A percentile compares a stretch with the other conserved stretches of the same genome.
phyloP scores from a whole-genome alignment of 2,113 vertebrate genomes.

The Ptychochromis oligacanthus region DNA sequence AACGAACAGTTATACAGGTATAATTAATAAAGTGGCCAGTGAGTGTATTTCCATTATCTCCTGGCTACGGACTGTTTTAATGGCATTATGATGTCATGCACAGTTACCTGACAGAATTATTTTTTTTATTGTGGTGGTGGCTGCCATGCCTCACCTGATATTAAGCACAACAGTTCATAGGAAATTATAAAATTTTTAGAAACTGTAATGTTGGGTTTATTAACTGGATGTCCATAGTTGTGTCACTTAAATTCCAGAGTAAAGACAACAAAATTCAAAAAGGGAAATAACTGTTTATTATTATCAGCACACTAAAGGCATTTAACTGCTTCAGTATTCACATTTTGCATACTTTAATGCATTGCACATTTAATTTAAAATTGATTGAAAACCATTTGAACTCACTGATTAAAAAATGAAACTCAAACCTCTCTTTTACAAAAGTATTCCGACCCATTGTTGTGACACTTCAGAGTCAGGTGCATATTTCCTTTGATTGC shows the following conservation, averaged over 20 bases:
- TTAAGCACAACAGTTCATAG: too few species aligned
- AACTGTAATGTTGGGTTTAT: too few species aligned
- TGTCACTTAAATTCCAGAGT: too few species aligned
- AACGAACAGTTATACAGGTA: not conserved
- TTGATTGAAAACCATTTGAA: not conserved
- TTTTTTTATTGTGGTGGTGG: too few species aligned
- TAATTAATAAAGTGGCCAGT: not conserved
- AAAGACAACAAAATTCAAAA: too few species aligned
- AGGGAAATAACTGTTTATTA: not conserved
- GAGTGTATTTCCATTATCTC: not conserved
- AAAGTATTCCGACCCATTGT: not conserved
- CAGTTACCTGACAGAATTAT: not conserved
- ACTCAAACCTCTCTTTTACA: not conserved
- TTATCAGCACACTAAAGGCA: not conserved
- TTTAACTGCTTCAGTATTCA: not conserved
- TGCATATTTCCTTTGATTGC: not conserved
- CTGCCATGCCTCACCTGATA: too few species aligned
- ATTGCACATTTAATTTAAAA: not conserved
- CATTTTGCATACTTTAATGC: too few species aligned
- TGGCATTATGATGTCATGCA: not conserved
- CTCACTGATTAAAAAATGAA: not conserved
- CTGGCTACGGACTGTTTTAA: not conserved
- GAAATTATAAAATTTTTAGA: too few species aligned
- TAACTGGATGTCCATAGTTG: too few species aligned
- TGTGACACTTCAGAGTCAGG: not conserved